Percentiles rank a stretch among this genome's conserved stretches.
Conservation (phyloP, 1,140 invertebrate genomes). For the Pseudachorutes palmiensis region DNA sequence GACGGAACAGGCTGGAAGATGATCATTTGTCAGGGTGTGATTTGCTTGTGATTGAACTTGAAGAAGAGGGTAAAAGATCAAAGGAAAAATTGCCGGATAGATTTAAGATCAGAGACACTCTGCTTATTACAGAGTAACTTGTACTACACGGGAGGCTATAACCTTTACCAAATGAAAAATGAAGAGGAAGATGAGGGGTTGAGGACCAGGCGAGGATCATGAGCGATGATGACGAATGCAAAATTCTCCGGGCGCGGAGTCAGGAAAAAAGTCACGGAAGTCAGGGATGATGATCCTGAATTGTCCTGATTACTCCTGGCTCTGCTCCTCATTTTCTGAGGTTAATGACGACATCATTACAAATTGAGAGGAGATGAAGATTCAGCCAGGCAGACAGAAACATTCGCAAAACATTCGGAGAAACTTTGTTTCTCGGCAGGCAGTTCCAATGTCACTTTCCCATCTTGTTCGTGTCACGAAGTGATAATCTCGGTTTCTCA, state of each 20-base stretch:
- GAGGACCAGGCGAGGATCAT: no score
- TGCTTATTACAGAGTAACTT: not conserved
- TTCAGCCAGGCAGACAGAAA: not conserved
- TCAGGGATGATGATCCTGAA: not conserved
- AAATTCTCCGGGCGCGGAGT: not conserved
- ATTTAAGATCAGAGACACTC: not conserved
- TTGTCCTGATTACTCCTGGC: not conserved
- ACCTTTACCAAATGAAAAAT: not conserved
- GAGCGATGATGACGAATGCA: no score
- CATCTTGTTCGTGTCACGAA: not conserved
- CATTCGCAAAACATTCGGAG: no score
- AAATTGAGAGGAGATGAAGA: not conserved
- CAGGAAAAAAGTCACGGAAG: not conserved
- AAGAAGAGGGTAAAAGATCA: not conserved
- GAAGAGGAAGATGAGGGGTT: not conserved
- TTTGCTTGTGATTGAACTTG: not conserved
- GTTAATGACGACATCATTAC: no score
- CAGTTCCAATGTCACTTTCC: no score
- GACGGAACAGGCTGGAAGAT: no score
- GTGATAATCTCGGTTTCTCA: conserved; percentile 2
- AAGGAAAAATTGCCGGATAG: not conserved
- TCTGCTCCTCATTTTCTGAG: no score
- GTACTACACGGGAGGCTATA: no score
- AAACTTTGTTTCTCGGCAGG: not conserved
- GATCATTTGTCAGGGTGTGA: not conserved